Evolutionary conservation across 2,797 vertebrate species (phyloP).

Genomic region (Scyliorhinus canicula): DNA sequence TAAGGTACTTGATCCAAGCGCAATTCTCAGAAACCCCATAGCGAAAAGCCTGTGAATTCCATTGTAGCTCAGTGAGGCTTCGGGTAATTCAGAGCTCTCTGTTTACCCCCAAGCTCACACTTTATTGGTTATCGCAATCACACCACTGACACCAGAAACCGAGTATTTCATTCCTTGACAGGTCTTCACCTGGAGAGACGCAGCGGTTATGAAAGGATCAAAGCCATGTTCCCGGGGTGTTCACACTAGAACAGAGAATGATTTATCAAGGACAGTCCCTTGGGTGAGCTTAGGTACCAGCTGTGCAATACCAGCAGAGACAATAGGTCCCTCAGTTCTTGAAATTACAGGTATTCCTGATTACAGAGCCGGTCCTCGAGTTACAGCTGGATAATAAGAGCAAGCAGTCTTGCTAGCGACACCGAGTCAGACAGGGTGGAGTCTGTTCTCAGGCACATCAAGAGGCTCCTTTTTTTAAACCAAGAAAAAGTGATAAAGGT

Average conservation of each 20-base stretch:
- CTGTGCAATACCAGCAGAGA: conserved; percentile 33
- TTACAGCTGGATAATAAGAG: background rate
- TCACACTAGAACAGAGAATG: conserved; percentile 44
- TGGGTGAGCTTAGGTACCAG: conserved; percentile 40
- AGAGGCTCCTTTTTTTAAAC: background rate
- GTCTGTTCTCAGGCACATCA: background rate
- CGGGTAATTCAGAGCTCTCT: background rate
- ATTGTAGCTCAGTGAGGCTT: background rate
- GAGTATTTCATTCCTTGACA: conserved; percentile 45
- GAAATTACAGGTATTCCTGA: conserved; percentile 43
- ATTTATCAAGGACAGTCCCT: conserved; percentile 42
- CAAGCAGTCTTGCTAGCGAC: background rate
- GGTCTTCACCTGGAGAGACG: conserved; percentile 14
- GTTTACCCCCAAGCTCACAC: conserved; percentile 46
- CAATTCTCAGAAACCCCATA: background rate
- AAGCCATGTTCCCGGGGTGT: conserved; percentile 25
- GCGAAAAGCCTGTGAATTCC: background rate
- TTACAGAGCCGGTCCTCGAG: conserved; percentile 37
- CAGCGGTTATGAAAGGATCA: background rate
- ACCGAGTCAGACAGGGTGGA: background rate
- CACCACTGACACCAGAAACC: conserved; percentile 54
- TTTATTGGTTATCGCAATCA: conserved; percentile 42
- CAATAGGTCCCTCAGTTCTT: conserved; percentile 41
- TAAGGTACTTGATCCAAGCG: background rate
- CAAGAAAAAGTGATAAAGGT: background rate